Evolutionary conservation across 2,113 vertebrate genomes (phyloP), one percentile per base, ranked within the genome.

Genomic region (Climacteris rufus): DNA sequence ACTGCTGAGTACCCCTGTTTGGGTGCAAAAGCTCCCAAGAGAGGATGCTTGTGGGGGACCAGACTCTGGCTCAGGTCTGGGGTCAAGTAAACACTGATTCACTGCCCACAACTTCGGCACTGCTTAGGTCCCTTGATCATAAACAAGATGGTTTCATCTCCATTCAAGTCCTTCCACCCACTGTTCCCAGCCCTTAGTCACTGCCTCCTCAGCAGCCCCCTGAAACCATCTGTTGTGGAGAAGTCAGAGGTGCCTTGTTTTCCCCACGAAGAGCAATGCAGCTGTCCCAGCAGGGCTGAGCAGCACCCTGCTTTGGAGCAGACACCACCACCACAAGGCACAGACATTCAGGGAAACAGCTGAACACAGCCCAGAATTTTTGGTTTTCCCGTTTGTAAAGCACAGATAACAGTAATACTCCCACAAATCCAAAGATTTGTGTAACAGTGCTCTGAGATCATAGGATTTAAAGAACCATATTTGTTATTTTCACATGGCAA

Each of bases 191-290:
- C 11, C 83, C 60, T 93, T 92, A 96, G 50, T 89, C 95, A 92
- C 10, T 70, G 59, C 86, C 93, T 94, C 60, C 68, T 44, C 90
- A 47, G 39, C 92, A 95, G 50, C 89, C 86, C 84, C 86, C 90
- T 94, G 89, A 92, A 52, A 27, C 95, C 94, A 93, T 94, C 86
- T 96, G 92, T 52, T 93, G 71, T 90, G n/a, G 86, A 90, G 33
- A 71, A 96, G 95, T 64, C 82, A 94, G 94, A 92, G 88, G 89
- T 92, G 86, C 68, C 76, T 92, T 78, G 86, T 93, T 96, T 95
- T 83, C 76, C 52, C 82, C 68, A 54, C 1, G 13, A 61, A 53
- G 64, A 90, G 60, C 54, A 74, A 74, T 10, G 71, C 86, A 93
- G 85, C 75, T 79, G 44, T 47, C 70, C 57, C 35, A 93, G 47